Base-by-base conservation (phyloP, 2,888 invertebrate genomes). In the Pachycephus smyrnensis region DNA sequence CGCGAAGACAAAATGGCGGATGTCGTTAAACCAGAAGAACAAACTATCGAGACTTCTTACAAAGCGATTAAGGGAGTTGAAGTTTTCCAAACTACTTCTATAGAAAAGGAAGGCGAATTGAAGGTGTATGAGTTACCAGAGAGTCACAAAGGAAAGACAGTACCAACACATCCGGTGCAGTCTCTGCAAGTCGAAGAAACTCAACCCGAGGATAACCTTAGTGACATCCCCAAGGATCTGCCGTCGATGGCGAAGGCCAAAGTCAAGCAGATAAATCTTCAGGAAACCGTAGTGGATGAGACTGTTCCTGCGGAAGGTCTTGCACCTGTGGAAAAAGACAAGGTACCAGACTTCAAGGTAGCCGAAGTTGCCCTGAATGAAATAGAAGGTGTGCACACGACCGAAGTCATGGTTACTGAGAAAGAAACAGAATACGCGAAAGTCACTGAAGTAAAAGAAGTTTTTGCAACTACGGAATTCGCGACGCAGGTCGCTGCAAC, bases 81-180 rank as follows among this genome's bases (percentile, higher is more conserved):
- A 81, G 89, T 96, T 6, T 93, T 92, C 76, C 94, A 96, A 90
- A 94, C 94, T 0, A 94, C 95, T 86, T 90, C 92, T 0, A 92
- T 94, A 68, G 96, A 97, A 91, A 94, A 93, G 82, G 96, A 96
- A 92, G 93, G 92, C 36, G 90, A 92, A 40, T 91, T 96, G 31
- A 86, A 89, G 35, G 81, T 92, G n/a, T 92, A 92, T 80, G 93
- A 93, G 81, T 85, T 93, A 76, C 94, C 94, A 4, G 94, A 94
- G 83, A 90, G 91, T 73, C 93, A 93, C 80, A 92, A 90, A 84
- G 92, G 93, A 9, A 94, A 93, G 90, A 79, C 90, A 35, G 90
- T 92, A 11, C 92, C 93, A 9, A 90, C 92, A 3, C 92, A 92
- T 83, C 91, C 93, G 3, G 88, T 94, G 1, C 92, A 94, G 71